Evolutionary conservation across 2,113 vertebrate genomes (phyloP).

Genomic region (Sturnus vulgaris): DNA sequence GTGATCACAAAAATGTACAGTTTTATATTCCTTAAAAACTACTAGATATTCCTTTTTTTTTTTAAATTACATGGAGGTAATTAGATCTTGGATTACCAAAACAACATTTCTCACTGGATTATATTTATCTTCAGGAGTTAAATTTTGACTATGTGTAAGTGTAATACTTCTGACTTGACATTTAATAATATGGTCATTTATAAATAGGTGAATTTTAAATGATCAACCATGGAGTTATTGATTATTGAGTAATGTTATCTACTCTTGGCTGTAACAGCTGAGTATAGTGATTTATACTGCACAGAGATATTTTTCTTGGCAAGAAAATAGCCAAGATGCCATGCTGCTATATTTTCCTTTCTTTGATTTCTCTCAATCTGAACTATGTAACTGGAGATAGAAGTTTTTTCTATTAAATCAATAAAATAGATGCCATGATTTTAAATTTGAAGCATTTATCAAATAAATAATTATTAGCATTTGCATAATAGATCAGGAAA

Average conservation of each 20-base stretch:
- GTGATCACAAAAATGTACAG: not conserved
- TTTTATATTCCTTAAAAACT: not conserved
- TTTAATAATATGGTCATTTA: not conserved
- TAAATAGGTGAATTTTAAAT: not conserved
- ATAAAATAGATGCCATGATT: not conserved
- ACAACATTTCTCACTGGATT: not conserved
- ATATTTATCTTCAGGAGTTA: not conserved
- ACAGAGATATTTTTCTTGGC: not conserved
- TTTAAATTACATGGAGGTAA: not conserved
- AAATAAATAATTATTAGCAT: not conserved
- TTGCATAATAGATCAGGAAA: not conserved
- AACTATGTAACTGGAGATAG: not conserved
- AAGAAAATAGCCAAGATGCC: not conserved
- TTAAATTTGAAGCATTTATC: not conserved
- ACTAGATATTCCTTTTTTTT: not conserved
- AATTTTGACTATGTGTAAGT: not conserved
- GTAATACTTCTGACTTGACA: not conserved
- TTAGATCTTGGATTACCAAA: not conserved
- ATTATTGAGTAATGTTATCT: not conserved
- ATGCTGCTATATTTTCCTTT: not conserved
- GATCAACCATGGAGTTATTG: not conserved
- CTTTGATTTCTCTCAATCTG: not conserved
- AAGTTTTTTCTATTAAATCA: not conserved
- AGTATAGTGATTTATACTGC: not conserved
- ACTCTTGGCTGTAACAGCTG: not conserved